Conservation (phyloP, 1,140 invertebrate species). For the Anoplophora glabripennis region DNA sequence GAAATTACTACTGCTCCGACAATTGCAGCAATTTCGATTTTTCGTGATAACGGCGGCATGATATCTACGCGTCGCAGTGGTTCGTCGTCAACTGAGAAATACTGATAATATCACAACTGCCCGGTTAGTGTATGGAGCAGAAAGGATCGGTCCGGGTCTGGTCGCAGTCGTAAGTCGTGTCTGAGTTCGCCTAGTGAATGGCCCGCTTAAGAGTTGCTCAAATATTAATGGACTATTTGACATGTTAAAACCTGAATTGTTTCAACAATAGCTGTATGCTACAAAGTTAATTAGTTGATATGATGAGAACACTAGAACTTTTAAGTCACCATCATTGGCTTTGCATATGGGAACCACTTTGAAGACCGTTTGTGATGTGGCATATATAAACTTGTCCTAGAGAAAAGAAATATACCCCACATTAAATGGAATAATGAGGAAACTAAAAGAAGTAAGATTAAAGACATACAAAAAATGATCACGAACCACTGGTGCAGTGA, state of each 20-base stretch:
- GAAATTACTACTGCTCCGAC: too few species aligned
- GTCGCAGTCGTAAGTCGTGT: too few species aligned
- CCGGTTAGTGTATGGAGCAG: too few species aligned
- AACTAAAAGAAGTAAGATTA: slow-evolving; percentile 16
- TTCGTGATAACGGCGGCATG: too few species aligned
- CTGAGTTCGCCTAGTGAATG: too few species aligned
- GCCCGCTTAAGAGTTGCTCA: too few species aligned
- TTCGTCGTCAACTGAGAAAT: too few species aligned
- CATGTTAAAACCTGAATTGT: slow-evolving; percentile 22
- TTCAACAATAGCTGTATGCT: slow-evolving; percentile 15
- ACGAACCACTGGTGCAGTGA: slow-evolving; percentile 18
- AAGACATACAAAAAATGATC: slow-evolving; percentile 20
- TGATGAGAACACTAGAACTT: slow-evolving; percentile 17
- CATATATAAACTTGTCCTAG: slow-evolving; percentile 21
- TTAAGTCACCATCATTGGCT: slow-evolving; percentile 22
- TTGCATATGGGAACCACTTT: slow-evolving; percentile 27
- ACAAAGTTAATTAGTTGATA: slow-evolving; percentile 26
- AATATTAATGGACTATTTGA: slow-evolving; percentile 20
- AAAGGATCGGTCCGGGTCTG: too few species aligned
- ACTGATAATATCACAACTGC: too few species aligned
- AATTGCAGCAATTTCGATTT: too few species aligned
- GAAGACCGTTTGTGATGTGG: slow-evolving; percentile 25
- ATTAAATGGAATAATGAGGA: slow-evolving; percentile 13
- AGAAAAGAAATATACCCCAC: slow-evolving; percentile 12
- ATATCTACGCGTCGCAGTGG: too few species aligned